Base-by-base conservation (phyloP, 1,140 invertebrate species). In the Pogonognathellus flavescens region DNA sequence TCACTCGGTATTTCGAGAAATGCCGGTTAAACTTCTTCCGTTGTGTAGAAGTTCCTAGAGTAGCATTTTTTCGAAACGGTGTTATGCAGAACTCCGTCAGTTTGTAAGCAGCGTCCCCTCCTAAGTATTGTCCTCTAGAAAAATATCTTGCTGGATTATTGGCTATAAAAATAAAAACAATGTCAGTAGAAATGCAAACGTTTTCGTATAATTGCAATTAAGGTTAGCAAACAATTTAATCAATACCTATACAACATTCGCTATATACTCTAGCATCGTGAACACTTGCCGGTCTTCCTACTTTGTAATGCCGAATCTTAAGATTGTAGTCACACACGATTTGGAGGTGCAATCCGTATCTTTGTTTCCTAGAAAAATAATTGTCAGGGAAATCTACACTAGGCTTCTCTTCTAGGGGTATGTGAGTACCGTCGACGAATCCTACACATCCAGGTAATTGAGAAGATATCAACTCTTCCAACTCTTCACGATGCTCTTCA, bases 281-380 rank as follows among this genome's bases (percentile, higher is more conserved):
- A 9, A 11, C 25, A 20, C 60, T 66, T 13, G 60, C 60, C 0
- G 60, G 20, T 66, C 18, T 11, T 66, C 60, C 60, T n/a, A 84
- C 18, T 20, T 50, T 55, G 7, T 72, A 9, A n/a, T 84, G 60
- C 10, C 83, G 62, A 8, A 84, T 84, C 31, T 53, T 70, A 20
- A n/a, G 11, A 59, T 70, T 53, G 6, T 11, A 13, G 18, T 84
- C 83, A n/a, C 60, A 50, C 5, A 76, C 55, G 5, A 60, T 10
- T 84, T 84, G 83, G 3, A 84, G 16, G 14, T 84, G 83, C 22
- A 84, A 18, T 0, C 60, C 83, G 11, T 84, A 84, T 20, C 50
- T 2, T 31, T 84, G 83, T n/a, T 84, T 84, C 31, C 83, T 5
- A 52, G 83, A 84, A 22, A 10, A 84, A 20, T 84, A 84, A 7